These are phyloP conservation scores for Artibeus lituratus DNA, from an alignment of 2,797 vertebrate genomes.

Conservation along the genomic window DNA sequence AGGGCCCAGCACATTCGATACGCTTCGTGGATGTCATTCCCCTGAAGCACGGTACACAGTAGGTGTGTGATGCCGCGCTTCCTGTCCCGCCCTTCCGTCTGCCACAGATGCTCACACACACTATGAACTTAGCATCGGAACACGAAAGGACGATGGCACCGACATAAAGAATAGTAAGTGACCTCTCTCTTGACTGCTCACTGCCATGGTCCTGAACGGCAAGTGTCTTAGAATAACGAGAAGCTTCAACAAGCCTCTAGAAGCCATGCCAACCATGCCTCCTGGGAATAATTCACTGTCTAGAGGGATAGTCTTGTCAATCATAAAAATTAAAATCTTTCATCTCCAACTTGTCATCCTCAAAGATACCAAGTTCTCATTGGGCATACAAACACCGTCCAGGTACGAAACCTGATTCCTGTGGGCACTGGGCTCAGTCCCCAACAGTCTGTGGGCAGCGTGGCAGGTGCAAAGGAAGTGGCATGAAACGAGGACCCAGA, in stretches of 20 bases:
- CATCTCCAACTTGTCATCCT: neutral
- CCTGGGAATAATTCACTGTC: neutral
- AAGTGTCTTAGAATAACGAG: neutral
- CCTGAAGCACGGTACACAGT: neutral
- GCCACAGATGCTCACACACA: accelerated
- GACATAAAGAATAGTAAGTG: accelerated
- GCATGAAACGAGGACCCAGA: neutral
- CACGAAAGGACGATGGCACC: neutral
- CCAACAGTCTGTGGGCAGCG: neutral
- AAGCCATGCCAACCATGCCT: neutral
- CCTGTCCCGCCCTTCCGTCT: neutral
- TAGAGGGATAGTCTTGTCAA: neutral
- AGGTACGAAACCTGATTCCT: neutral
- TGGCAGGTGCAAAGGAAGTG: neutral
- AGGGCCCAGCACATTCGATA: neutral
- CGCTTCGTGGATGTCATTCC: accelerated
- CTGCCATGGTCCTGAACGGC: neutral
- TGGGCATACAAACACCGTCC: neutral
- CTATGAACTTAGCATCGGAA: neutral
- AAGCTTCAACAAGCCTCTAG: neutral
- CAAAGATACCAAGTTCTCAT: neutral
- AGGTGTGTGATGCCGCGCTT: accelerated
- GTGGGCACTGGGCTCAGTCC: neutral
- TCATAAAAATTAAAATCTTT: neutral
- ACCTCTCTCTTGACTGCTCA: no score